Conservation (phyloP, 64 coral and sea anemone species). For the Montipora foliosa region DNA sequence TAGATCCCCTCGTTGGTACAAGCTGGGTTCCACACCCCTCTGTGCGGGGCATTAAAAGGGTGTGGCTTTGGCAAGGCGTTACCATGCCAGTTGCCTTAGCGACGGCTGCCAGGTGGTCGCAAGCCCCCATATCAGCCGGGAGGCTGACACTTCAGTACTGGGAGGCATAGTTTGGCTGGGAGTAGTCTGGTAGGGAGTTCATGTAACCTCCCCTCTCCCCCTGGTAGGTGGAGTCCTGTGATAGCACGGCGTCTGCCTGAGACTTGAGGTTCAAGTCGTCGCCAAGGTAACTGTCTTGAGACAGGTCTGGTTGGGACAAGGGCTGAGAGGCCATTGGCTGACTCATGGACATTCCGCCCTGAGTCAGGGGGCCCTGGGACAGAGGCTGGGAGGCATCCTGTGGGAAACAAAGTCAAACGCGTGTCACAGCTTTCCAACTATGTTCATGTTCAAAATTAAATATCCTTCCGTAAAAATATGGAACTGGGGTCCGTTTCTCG, state of each 20-base stretch:
- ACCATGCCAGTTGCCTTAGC: constrained; percentile 37
- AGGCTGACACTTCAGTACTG: constrained; percentile 80
- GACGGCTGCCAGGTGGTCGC: constrained; percentile 57
- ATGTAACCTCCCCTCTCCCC: constrained; percentile 98
- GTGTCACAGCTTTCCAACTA: too few relatives aligned
- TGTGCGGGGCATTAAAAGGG: constrained; percentile 33
- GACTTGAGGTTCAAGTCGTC: constrained; percentile 99
- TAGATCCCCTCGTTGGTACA: not conserved
- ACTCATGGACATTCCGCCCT: constrained; percentile 99
- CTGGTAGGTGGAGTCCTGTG: constrained; percentile 98
- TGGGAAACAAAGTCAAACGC: not conserved
- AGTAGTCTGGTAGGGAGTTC: constrained; percentile 98
- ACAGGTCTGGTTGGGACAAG: constrained; percentile 96
- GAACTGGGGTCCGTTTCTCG: too few relatives aligned
- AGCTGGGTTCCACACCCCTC: constrained; percentile 21
- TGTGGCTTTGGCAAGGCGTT: constrained; percentile 47
- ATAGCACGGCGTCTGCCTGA: constrained; percentile 96
- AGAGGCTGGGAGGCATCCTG: constrained; percentile 98
- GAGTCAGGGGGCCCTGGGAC: constrained; percentile 96
- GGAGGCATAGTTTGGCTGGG: constrained; percentile 99
- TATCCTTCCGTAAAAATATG: too few relatives aligned
- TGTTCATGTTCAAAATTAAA: too few relatives aligned
- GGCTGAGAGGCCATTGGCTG: constrained; percentile 99
- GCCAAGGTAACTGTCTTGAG: constrained; percentile 98
- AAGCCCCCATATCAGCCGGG: constrained; percentile 55